These are phyloP conservation scores for Raja brachyura DNA, from an alignment of 2,113 vertebrate species.

Conservation along the genomic window DNA sequence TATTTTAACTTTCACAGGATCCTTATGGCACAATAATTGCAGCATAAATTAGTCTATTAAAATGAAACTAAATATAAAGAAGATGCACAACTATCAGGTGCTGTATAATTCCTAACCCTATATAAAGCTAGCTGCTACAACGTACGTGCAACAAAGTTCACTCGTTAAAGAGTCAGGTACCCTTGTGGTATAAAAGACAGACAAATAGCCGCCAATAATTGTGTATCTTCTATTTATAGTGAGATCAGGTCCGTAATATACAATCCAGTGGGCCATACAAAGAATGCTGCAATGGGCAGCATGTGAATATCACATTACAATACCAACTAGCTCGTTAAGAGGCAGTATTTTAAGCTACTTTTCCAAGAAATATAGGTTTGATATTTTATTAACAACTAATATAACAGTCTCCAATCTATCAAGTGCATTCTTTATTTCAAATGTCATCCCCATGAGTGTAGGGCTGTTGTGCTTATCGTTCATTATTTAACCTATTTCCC, in stretches of 20 bases:
- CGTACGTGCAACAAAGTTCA: neutral
- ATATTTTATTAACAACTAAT: constrained; percentile 26
- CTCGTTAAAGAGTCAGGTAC: neutral
- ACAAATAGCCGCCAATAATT: constrained; percentile 1
- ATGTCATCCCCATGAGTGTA: constrained; percentile 65
- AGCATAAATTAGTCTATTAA: neutral
- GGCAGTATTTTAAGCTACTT: constrained; percentile 62
- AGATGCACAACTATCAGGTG: neutral
- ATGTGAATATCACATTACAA: constrained; percentile 72
- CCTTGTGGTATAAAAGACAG: neutral
- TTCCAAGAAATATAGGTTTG: constrained; percentile 54
- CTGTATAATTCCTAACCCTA: neutral
- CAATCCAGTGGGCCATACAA: constrained; percentile 69
- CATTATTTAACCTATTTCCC: constrained; percentile 52
- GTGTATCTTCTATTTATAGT: constrained; percentile 22
- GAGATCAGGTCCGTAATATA: constrained; percentile 45
- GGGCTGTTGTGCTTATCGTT: constrained; percentile 60
- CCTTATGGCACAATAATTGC: constrained; percentile 15
- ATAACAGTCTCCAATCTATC: constrained; percentile 47
- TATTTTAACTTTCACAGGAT: neutral
- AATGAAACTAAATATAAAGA: constrained; percentile 11
- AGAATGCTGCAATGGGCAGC: constrained; percentile 66
- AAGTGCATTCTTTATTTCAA: constrained; percentile 64
- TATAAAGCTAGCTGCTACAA: constrained; percentile 5
- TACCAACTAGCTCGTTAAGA: constrained; percentile 68